Percentiles rank a stretch among this genome's conserved stretches.
Evolutionary conservation across 2,113 vertebrate species (phyloP).

Genomic region (Acrocephalus arundinaceus): DNA sequence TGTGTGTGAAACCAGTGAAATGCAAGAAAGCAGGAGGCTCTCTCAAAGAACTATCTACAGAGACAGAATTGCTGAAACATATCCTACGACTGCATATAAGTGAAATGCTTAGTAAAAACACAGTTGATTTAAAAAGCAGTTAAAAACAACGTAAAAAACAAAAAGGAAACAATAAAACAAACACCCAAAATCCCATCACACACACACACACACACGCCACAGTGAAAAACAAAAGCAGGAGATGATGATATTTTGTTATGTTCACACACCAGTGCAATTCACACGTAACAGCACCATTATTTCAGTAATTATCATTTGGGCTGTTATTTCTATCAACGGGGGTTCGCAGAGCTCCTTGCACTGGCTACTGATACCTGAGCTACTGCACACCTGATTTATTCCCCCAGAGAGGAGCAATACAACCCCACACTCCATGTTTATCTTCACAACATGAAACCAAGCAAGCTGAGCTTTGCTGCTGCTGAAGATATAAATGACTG

Average conservation of each 20-base stretch:
- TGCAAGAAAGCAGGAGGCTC: background rate
- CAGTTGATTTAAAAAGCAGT: background rate
- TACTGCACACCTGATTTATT: background rate
- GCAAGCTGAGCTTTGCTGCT: background rate
- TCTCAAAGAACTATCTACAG: background rate
- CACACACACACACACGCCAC: background rate
- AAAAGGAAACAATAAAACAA: background rate
- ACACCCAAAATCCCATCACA: background rate
- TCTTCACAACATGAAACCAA: background rate
- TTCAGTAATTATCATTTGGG: background rate
- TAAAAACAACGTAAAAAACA: background rate
- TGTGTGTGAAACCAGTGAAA: background rate
- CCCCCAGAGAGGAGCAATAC: background rate
- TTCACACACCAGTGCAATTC: background rate
- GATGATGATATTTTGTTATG: background rate
- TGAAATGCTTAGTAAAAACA: background rate
- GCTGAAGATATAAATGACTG: background rate
- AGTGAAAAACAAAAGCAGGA: slow-evolving; percentile 4
- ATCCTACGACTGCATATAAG: background rate
- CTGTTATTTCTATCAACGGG: background rate
- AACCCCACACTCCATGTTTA: background rate
- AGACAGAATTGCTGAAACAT: background rate
- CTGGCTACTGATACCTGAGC: background rate
- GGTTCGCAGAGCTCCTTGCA: background rate
- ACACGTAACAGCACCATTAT: background rate